phyloP scores from a whole-genome alignment of 2,113 vertebrate genomes.

The Calyptommatus sinebrachiatus region DNA sequence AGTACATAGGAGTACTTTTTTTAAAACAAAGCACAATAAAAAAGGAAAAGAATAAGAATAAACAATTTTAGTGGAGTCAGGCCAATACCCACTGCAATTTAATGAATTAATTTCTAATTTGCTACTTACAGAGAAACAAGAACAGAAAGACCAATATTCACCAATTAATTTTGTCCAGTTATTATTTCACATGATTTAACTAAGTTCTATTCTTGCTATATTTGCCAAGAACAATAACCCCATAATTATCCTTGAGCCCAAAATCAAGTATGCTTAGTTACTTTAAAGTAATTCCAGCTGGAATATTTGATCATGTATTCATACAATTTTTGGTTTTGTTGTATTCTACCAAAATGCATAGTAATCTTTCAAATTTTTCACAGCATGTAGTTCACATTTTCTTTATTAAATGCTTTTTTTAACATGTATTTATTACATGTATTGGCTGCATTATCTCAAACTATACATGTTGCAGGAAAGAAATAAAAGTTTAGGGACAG shows the following conservation, averaged over 20 bases:
- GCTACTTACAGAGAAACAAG: neutral
- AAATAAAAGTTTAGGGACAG: neutral
- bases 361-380: too few relatives aligned
- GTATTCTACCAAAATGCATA: too few relatives aligned
- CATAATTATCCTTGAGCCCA: neutral
- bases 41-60: neutral
- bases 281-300: neutral
- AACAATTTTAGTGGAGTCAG: neutral
- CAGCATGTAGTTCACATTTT: too few relatives aligned
- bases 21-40: neutral
- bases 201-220: neutral
- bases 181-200: conserved; percentile 21
- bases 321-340: neutral
- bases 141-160: neutral
- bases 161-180: conserved; percentile 17
- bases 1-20: neutral
- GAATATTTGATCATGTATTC: neutral
- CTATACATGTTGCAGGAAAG: neutral
- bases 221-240: neutral
- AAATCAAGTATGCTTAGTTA: neutral
- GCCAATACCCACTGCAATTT: neutral
- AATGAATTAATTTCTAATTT: neutral
- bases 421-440: neutral
- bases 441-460: neutral
- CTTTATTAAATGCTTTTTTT: neutral